Evolutionary conservation across 2,113 vertebrate species (phyloP).

Genomic region (Pantherophis guttatus): DNA sequence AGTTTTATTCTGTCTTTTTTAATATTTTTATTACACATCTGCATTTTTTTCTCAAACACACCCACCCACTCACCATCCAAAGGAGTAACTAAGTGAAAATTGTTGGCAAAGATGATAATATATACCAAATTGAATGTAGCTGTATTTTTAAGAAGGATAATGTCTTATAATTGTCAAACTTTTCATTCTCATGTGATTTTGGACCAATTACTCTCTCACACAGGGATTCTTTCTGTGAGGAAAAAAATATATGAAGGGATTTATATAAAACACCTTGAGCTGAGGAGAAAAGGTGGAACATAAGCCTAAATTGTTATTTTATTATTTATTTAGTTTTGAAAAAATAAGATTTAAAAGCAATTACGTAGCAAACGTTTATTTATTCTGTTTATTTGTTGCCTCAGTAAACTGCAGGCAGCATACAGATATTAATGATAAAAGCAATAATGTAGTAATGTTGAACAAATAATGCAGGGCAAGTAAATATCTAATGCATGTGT

Average conservation of each 20-base stretch:
- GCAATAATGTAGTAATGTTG: background rate
- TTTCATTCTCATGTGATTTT: background rate
- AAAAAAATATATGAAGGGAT: background rate
- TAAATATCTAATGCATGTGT: background rate
- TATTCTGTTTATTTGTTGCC: background rate
- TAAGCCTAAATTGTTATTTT: background rate
- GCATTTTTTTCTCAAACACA: background rate
- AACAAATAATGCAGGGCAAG: background rate
- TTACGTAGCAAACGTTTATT: background rate
- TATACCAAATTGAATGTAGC: background rate
- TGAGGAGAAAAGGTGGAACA: background rate
- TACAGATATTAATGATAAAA: background rate
- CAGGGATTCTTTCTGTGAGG: background rate
- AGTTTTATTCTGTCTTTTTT: background rate
- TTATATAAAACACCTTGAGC: background rate
- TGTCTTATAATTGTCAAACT: background rate
- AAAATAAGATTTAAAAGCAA: background rate
- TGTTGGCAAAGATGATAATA: background rate
- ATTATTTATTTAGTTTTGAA: background rate
- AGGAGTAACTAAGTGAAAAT: background rate
- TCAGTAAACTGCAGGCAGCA: background rate
- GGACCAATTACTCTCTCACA: background rate
- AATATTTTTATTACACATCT: background rate
- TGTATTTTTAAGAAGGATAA: background rate
- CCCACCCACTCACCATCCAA: background rate